phyloP scores from a whole-genome alignment of 2,888 invertebrate species.

The Palloptera scutellata region DNA sequence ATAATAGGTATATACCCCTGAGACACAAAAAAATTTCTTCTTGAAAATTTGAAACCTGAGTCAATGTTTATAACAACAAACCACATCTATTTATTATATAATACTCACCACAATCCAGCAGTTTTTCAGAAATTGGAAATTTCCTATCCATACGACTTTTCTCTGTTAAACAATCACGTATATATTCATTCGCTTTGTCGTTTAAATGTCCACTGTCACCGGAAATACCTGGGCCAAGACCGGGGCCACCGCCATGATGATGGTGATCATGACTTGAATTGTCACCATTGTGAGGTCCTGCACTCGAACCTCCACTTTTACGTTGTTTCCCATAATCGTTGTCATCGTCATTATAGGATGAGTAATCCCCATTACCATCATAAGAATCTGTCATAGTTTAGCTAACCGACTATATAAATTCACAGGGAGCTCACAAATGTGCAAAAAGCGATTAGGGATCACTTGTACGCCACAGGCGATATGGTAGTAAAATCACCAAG shows the following conservation, averaged over 20 bases:
- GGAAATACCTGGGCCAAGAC: conserved; percentile 61
- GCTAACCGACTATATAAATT: conserved; percentile 18
- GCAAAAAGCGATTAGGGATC: conserved; percentile 22
- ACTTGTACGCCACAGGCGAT: too few relatives aligned
- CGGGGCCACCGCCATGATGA: conserved; percentile 55
- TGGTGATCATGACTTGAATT: conserved; percentile 51
- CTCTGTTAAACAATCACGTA: conserved; percentile 76
- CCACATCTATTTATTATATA: not conserved
- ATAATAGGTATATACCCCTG: too few relatives aligned
- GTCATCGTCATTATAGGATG: conserved; percentile 60
- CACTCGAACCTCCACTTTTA: conserved; percentile 48
- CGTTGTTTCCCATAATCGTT: conserved; percentile 58
- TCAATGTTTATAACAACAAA: too few relatives aligned
- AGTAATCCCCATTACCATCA: conserved; percentile 63
- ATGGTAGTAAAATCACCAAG: conserved; percentile 2
- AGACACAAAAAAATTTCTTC: too few relatives aligned
- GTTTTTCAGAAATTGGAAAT: conserved; percentile 74
- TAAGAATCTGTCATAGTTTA: conserved; percentile 62
- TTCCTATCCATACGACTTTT: conserved; percentile 74
- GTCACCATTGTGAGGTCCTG: conserved; percentile 59
- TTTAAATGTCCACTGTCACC: conserved; percentile 64
- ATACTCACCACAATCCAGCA: conserved; percentile 76
- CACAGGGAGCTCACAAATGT: conserved; percentile 19
- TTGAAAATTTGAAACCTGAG: too few relatives aligned
- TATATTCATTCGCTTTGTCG: conserved; percentile 81